Evolutionary conservation across 2,113 vertebrate genomes (phyloP).

Genomic region (Passer domesticus): DNA sequence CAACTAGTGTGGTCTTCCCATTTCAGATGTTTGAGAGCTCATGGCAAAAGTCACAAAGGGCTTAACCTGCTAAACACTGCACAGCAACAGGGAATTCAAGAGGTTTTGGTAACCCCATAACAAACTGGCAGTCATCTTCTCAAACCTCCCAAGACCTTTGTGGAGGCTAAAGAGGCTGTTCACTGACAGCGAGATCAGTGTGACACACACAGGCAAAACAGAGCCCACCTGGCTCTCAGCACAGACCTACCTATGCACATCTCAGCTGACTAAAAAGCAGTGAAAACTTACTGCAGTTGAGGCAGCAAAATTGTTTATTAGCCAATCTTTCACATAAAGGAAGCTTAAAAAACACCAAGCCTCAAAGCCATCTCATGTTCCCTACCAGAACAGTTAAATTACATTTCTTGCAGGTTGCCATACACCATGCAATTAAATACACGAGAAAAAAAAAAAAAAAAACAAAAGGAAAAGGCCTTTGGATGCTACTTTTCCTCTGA

Average conservation of each 20-base stretch:
- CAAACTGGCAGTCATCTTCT: not conserved
- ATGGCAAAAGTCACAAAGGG: rapidly evolving
- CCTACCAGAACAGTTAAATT: not conserved
- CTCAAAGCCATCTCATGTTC: not conserved
- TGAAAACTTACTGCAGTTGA: not conserved
- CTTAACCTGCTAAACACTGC: not conserved
- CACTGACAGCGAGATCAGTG: not conserved
- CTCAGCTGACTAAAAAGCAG: not conserved
- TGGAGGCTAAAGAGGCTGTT: not conserved
- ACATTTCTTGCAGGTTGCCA: not conserved
- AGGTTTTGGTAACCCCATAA: not conserved
- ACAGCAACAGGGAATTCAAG: not conserved
- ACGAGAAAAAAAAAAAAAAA: not conserved
- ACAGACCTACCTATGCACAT: not conserved
- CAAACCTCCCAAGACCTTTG: not conserved
- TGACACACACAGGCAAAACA: not conserved
- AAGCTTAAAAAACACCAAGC: not conserved
- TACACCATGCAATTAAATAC: not conserved
- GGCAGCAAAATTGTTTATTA: not conserved
- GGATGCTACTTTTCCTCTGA: not conserved
- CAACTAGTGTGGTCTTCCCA: not conserved
- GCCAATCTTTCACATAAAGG: not conserved
- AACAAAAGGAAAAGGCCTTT: not conserved
- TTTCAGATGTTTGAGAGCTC: not conserved
- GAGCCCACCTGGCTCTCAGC: not conserved